Percentiles rank a stretch among this genome's conserved stretches.
Evolutionary conservation across 2,113 vertebrate genomes (phyloP).

Genomic region (Callipepla californica): DNA sequence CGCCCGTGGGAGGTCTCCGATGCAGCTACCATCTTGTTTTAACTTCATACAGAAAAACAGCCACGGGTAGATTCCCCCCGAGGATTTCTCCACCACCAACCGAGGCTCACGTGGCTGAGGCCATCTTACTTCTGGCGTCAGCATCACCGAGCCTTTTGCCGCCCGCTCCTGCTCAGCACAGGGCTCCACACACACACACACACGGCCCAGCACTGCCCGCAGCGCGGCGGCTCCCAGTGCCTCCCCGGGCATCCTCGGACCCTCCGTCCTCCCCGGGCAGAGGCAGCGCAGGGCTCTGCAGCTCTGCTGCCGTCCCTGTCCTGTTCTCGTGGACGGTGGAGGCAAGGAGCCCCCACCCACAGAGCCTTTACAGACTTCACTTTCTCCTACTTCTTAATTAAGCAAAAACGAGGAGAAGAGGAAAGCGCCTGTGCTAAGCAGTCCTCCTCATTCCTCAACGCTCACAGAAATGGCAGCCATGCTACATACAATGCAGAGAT

Average conservation of each 20-base stretch:
- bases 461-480: conserved; percentile 33
- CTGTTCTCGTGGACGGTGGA: fast-evolving
- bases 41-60: conserved; percentile 17
- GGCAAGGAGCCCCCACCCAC: neutral
- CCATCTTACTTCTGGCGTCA: conserved; percentile 48
- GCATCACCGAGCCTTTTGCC: neutral
- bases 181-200: neutral
- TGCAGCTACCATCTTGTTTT: neutral
- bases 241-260: neutral
- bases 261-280: neutral
- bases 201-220: neutral
- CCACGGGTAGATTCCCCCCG: neutral
- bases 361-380: neutral
- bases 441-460: neutral
- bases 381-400: neutral
- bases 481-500: neutral
- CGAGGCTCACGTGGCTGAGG: conserved; percentile 7
- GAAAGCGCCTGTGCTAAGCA: neutral
- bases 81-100: conserved; percentile 3
- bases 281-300: neutral
- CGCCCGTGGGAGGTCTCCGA: neutral
- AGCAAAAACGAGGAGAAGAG: neutral
- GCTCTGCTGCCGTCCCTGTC: neutral
- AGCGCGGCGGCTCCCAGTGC: neutral
- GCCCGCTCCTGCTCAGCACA: neutral